A percentile compares a stretch with the other conserved stretches of the same genome.
These are phyloP conservation scores for Lepidurus packardi DNA, from an alignment of 1,140 invertebrate species.

Conservation along the genomic window DNA sequence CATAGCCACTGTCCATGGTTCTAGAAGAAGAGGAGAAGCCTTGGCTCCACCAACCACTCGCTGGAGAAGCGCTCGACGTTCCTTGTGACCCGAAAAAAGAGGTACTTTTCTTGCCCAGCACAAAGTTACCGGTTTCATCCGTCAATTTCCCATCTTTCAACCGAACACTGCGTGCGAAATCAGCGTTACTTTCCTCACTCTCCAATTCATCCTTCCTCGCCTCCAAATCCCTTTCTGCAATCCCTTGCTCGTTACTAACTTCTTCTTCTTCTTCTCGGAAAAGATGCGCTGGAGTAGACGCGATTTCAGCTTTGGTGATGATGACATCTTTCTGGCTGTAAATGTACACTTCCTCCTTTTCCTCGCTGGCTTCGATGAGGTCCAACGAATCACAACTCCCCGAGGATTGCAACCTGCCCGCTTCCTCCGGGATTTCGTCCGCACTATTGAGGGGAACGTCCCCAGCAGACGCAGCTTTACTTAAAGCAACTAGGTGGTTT, in stretches of 20 bases:
- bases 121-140: conserved; percentile 30
- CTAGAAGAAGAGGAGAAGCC: neutral
- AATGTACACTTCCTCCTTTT: conserved; percentile 5
- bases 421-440: neutral
- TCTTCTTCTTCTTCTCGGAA: conserved; percentile 10
- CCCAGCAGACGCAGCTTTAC: neutral
- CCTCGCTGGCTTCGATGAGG: neutral
- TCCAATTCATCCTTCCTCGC: neutral
- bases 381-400: conserved; percentile 19
- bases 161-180: neutral
- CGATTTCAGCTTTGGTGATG: conserved; percentile 16
- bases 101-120: conserved; percentile 8
- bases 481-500: neutral
- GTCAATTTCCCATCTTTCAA: neutral
- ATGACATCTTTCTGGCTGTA: conserved; percentile 19
- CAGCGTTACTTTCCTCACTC: neutral
- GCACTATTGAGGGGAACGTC: neutral
- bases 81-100: neutral
- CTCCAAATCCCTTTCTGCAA: neutral
- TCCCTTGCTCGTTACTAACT: neutral
- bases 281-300: neutral
- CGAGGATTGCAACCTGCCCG: conserved; percentile 32
- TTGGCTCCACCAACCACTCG: conserved; percentile 25
- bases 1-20: conserved; percentile 33
- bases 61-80: conserved; percentile 21